Evolutionary conservation across 2,888 invertebrate genomes (phyloP).

Genomic region (Drosophila rellima): DNA sequence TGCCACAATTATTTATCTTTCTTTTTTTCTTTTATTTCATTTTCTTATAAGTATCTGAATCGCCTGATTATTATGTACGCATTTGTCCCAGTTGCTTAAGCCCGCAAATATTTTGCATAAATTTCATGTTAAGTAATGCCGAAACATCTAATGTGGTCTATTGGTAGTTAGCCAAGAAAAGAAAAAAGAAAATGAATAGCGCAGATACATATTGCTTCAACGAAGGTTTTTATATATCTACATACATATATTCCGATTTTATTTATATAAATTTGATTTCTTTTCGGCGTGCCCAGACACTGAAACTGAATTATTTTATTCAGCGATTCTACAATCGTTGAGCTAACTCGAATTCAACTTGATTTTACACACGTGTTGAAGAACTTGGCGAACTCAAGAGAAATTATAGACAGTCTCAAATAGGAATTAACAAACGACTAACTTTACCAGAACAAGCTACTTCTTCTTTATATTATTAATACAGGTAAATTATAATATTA

Average conservation of each 20-base stretch:
- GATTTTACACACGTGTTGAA: conserved; percentile 12
- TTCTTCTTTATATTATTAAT: too few species aligned
- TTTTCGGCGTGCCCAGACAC: conserved; percentile 20
- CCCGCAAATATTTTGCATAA: conserved; percentile 64
- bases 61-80: conserved; percentile 48
- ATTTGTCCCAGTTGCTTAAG: conserved; percentile 56
- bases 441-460: too few species aligned
- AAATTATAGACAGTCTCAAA: background rate
- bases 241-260: conserved; percentile 33
- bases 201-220: conserved; percentile 12
- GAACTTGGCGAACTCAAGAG: background rate
- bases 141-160: conserved; percentile 49
- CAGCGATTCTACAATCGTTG: conserved; percentile 8
- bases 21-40: background rate
- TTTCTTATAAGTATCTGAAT: conserved; percentile 26
- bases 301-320: conserved; percentile 27
- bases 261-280: conserved; percentile 56
- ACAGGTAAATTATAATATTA: too few species aligned
- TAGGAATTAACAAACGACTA: too few species aligned
- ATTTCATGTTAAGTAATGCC: conserved; percentile 73
- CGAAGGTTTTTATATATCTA: conserved; percentile 48
- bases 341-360: background rate
- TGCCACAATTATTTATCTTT: conserved; percentile 57
- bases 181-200: conserved; percentile 11
- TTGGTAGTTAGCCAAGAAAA: conserved; percentile 75